These are phyloP conservation scores for Symphodus melops DNA, from an alignment of 2,113 vertebrate species.

Conservation along the genomic window DNA sequence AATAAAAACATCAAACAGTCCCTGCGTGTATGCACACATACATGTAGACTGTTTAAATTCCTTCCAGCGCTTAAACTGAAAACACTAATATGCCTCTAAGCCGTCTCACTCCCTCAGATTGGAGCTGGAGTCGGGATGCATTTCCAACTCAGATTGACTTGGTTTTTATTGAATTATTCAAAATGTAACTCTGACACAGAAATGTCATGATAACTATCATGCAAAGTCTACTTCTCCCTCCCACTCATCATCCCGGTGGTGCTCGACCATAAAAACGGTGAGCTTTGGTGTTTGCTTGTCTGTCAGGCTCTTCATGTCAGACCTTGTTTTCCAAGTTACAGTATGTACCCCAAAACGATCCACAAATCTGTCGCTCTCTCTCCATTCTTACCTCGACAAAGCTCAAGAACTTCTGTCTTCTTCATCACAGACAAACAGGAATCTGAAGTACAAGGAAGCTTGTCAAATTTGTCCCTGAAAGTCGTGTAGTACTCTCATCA, in stretches of 20 bases:
- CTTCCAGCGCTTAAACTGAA: not conserved
- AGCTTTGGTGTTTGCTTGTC: not conserved
- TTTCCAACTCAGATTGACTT: not conserved
- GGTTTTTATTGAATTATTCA: not conserved
- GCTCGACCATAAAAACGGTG: not conserved
- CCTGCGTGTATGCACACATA: not conserved
- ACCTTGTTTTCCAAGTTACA: not conserved
- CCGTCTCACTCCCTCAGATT: too few species aligned
- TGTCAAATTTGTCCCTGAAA: not conserved
- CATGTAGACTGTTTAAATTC: not conserved
- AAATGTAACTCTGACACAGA: not conserved
- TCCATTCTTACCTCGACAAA: conserved; percentile 1
- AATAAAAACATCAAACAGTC: not conserved
- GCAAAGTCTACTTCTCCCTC: too few species aligned
- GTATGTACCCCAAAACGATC: not conserved
- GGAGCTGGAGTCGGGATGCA: too few species aligned
- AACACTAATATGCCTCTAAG: too few species aligned
- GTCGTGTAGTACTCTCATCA: not conserved
- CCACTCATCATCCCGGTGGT: not conserved
- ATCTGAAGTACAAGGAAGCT: not conserved
- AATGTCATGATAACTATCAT: not conserved
- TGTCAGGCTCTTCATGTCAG: not conserved
- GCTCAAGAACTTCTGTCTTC: not conserved
- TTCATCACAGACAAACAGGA: conserved; percentile 5
- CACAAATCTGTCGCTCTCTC: not conserved